Evolutionary conservation across 2,113 vertebrate genomes (phyloP).

Genomic region (Chrysochloris asiatica): DNA sequence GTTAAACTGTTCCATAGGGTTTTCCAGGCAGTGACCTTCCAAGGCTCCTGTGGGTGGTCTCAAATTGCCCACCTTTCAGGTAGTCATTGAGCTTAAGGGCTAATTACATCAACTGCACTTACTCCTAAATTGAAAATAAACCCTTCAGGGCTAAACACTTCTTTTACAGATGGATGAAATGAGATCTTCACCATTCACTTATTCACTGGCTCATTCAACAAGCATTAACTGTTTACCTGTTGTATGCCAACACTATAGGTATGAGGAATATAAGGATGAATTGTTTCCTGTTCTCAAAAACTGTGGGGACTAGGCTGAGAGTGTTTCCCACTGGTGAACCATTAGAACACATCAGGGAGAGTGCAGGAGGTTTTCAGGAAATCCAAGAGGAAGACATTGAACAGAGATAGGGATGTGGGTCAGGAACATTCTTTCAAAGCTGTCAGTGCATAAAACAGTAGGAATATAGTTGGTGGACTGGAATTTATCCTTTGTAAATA

Average conservation of each 20-base stretch:
- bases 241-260: background rate
- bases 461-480: background rate
- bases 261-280: background rate
- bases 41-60: background rate
- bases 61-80: too few species aligned
- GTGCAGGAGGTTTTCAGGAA: background rate
- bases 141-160: background rate
- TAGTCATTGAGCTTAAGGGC: too few species aligned
- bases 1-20: background rate
- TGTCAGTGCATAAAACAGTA: background rate
- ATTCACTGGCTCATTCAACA: background rate
- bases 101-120: background rate
- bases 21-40: background rate
- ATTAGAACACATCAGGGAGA: accelerated
- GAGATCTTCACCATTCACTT: background rate
- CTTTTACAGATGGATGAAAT: background rate
- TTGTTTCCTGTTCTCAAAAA: background rate
- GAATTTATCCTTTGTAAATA: background rate
- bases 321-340: background rate
- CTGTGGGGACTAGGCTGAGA: background rate
- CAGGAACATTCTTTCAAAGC: background rate
- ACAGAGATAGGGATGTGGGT: too few species aligned
- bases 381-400: too few species aligned
- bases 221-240: background rate
- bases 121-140: background rate